Percentiles rank a stretch among this genome's conserved stretches.
These are phyloP conservation scores for Callyntrura sp. DNA, from an alignment of 2,888 invertebrate species.

Conservation along the genomic window DNA sequence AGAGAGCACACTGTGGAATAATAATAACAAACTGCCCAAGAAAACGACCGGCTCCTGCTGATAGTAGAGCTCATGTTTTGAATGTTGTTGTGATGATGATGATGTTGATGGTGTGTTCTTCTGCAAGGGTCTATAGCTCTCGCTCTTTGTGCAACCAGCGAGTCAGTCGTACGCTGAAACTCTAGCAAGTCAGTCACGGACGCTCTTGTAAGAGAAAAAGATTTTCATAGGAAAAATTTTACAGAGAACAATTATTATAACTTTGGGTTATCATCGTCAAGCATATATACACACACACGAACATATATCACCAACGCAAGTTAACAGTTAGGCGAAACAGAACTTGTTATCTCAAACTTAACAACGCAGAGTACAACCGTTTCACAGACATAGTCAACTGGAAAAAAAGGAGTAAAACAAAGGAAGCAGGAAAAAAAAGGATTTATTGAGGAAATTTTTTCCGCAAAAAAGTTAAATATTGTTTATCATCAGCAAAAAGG, in stretches of 20 bases:
- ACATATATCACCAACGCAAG: not conserved
- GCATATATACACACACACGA: not conserved
- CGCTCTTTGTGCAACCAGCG: slow-evolving; percentile 73
- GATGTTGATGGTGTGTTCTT: slow-evolving; percentile 60
- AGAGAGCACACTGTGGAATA: not conserved
- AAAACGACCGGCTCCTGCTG: slow-evolving; percentile 78
- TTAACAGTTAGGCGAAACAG: not conserved
- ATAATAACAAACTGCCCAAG: slow-evolving; percentile 68
- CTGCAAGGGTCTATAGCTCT: slow-evolving; percentile 72
- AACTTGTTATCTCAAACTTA: slow-evolving; percentile 37
- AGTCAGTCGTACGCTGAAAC: slow-evolving; percentile 73
- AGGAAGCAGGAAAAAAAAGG: not conserved
- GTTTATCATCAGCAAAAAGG: not conserved
- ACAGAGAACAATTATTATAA: not conserved
- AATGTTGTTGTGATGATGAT: slow-evolving; percentile 69
- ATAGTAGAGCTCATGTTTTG: slow-evolving; percentile 58
- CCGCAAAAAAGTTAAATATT: not conserved
- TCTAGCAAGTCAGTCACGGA: slow-evolving; percentile 66
- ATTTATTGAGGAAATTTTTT: not conserved
- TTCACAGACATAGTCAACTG: slow-evolving; percentile 37
- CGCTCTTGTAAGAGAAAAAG: slow-evolving; percentile 34
- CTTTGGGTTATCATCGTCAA: no score
- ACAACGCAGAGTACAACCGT: slow-evolving; percentile 37
- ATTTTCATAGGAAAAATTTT: slow-evolving; percentile 3
- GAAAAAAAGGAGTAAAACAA: not conserved